Percentiles rank a stretch among this genome's conserved stretches.
Evolutionary conservation across 2,888 invertebrate species (phyloP).

Genomic region (Oeneis ivallda): DNA sequence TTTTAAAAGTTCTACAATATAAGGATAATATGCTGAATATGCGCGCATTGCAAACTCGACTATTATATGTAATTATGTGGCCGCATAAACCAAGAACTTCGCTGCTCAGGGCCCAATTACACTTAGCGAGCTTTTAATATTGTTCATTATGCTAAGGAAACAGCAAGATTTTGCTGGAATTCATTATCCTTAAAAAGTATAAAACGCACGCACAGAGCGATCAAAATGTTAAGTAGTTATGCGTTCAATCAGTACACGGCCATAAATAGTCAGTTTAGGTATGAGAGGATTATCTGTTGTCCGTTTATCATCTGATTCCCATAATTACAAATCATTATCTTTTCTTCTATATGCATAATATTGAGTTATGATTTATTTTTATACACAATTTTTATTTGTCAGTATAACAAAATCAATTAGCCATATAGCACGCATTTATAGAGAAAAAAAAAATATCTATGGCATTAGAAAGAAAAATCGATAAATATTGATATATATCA

Average conservation of each 20-base stretch:
- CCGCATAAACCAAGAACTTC: slow-evolving; percentile 73
- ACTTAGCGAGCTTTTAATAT: slow-evolving; percentile 74
- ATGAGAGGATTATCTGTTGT: slow-evolving; percentile 21
- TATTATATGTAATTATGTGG: slow-evolving; percentile 76
- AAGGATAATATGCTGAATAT: slow-evolving; percentile 62
- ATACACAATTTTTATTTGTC: too few relatives aligned
- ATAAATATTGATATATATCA: too few relatives aligned
- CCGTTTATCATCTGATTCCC: slow-evolving; percentile 7
- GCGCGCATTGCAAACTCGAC: slow-evolving; percentile 73
- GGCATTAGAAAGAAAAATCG: too few relatives aligned
- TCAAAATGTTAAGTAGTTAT: slow-evolving; percentile 44
- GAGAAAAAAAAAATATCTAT: too few relatives aligned
- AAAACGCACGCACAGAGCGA: slow-evolving; percentile 39
- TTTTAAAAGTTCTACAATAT: slow-evolving; percentile 20
- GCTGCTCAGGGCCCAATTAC: slow-evolving; percentile 71
- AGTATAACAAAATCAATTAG: too few relatives aligned
- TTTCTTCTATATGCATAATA: too few relatives aligned
- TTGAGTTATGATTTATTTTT: too few relatives aligned
- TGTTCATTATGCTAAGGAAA: slow-evolving; percentile 76
- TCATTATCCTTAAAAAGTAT: slow-evolving; percentile 62
- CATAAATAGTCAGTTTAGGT: slow-evolving; percentile 42
- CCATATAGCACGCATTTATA: too few relatives aligned
- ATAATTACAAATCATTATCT: too few relatives aligned
- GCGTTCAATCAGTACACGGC: slow-evolving; percentile 44
- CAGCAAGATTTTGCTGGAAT: slow-evolving; percentile 71